Evolutionary conservation across 1,140 invertebrate species (phyloP).

Genomic region (Aphelenchoides fujianensis): DNA sequence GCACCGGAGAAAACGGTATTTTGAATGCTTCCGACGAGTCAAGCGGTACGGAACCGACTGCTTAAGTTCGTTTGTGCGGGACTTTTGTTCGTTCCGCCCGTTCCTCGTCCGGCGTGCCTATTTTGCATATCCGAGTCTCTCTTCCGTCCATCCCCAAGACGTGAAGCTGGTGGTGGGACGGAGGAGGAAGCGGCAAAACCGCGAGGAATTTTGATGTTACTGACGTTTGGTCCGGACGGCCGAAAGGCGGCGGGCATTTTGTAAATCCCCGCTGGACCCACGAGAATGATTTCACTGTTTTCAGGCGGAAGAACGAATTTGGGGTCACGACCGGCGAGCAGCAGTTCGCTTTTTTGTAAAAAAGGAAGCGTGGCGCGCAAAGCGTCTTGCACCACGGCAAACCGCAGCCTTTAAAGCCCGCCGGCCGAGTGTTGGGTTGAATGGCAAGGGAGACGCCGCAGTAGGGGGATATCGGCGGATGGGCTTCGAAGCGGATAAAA

Average conservation of each 20-base stretch:
- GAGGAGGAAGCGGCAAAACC: too few relatives aligned
- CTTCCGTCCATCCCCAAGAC: too few relatives aligned
- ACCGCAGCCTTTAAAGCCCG: neutral
- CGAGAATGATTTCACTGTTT: conserved; percentile 5
- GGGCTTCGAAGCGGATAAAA: conserved; percentile 2
- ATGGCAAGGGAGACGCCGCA: neutral
- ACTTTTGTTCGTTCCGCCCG: too few relatives aligned
- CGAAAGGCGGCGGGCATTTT: neutral
- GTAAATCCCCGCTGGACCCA: neutral
- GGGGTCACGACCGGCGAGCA: neutral
- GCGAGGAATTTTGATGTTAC: conserved; percentile 1
- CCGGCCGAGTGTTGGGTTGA: neutral
- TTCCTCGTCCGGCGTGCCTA: too few relatives aligned
- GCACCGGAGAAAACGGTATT: too few relatives aligned
- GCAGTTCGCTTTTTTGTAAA: conserved; percentile 3
- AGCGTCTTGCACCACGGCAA: neutral
- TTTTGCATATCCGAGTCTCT: too few relatives aligned
- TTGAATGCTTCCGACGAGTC: too few relatives aligned
- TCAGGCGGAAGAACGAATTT: conserved; percentile 1
- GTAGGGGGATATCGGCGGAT: neutral
- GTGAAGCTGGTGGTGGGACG: too few relatives aligned
- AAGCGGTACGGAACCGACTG: too few relatives aligned
- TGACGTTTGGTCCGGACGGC: conserved; percentile 1
- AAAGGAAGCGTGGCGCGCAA: neutral
- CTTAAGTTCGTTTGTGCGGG: too few relatives aligned